Conservation (phyloP, 2,888 invertebrate genomes). For the Eupithecia centaureata region DNA sequence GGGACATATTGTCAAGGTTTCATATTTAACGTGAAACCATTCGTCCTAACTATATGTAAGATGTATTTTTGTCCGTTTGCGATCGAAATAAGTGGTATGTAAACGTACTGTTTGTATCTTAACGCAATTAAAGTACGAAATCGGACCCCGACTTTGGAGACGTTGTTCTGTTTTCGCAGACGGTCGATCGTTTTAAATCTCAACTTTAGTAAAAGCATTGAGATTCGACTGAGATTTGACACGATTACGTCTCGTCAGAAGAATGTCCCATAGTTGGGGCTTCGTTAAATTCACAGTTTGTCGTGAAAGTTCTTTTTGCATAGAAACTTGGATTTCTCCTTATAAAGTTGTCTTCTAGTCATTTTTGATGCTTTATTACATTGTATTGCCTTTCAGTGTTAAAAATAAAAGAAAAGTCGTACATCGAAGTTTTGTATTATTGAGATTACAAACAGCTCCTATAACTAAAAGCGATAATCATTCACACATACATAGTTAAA, state of each 20-base stretch:
- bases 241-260: not conserved
- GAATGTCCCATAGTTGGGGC: not conserved
- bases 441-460: conserved; percentile 55
- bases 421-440: conserved; percentile 41
- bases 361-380: conserved; percentile 27
- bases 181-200: not conserved
- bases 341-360: conserved; percentile 22
- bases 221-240: not conserved
- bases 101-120: too few species aligned
- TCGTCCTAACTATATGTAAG: not conserved
- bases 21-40: not conserved
- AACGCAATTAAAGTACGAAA: not conserved
- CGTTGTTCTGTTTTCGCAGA: not conserved
- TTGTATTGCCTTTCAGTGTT: conserved; percentile 19
- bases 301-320: conserved; percentile 21
- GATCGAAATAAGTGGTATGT: not conserved
- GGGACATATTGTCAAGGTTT: not conserved
- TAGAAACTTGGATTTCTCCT: conserved; percentile 10
- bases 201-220: not conserved
- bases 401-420: conserved; percentile 35
- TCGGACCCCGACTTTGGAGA: not conserved
- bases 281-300: conserved; percentile 14
- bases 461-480: conserved; percentile 17
- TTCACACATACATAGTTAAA: conserved; percentile 17
- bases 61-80: not conserved